phyloP scores from a whole-genome alignment of 2,888 invertebrate species.

The Phortica okadai region DNA sequence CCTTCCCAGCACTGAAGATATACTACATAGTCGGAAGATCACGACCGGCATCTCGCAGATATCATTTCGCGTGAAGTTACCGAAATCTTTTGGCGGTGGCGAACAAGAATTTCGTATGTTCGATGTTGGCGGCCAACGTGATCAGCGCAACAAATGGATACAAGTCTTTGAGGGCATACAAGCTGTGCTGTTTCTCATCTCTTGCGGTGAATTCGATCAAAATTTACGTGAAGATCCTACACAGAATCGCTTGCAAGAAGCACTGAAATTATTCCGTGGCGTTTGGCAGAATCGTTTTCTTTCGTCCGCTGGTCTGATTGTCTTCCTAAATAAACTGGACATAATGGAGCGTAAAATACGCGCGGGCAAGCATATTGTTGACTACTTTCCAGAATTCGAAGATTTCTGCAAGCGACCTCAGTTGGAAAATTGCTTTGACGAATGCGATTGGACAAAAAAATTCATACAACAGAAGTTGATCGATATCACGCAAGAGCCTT shows the following conservation, averaged over 20 bases:
- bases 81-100: constrained; percentile 84
- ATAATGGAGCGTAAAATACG: constrained; percentile 83
- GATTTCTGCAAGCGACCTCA: constrained; percentile 77
- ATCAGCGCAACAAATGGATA: constrained; percentile 90
- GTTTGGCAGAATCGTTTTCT: constrained; percentile 86
- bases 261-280: constrained; percentile 84
- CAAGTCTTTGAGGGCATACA: constrained; percentile 90
- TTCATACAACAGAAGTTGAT: constrained; percentile 83
- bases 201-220: constrained; percentile 89
- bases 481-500: constrained; percentile 79
- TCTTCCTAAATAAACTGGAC: constrained; percentile 91
- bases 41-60: constrained; percentile 87
- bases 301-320: constrained; percentile 84
- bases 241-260: constrained; percentile 85
- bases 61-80: constrained; percentile 84
- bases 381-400: constrained; percentile 83
- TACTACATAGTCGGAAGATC: constrained; percentile 85
- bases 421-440: constrained; percentile 78
- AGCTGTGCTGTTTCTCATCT: constrained; percentile 88
- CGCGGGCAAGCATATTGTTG: constrained; percentile 81
- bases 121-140: constrained; percentile 90
- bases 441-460: constrained; percentile 82
- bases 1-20: constrained; percentile 85
- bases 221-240: constrained; percentile 83
- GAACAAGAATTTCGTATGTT: constrained; percentile 87